A percentile compares a stretch with the other conserved stretches of the same genome.
phyloP scores from a whole-genome alignment of 2,113 vertebrate genomes.

The Cyanistes caeruleus region DNA sequence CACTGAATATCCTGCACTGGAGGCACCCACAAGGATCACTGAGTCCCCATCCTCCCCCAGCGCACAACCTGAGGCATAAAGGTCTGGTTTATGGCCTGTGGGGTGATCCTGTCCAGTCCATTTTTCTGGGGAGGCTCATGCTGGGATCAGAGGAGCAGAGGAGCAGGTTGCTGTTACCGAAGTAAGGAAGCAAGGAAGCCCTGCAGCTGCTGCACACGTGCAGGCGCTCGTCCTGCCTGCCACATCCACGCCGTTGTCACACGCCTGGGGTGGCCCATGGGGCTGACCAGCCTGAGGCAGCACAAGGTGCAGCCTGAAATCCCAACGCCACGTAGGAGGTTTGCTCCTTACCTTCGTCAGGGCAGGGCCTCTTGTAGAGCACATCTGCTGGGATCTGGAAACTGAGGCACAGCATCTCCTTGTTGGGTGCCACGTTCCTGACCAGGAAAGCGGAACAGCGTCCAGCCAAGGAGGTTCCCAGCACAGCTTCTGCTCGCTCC shows the following conservation, averaged over 20 bases:
- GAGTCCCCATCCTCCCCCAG: not conserved
- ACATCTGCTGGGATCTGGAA: slow-evolving; percentile 84
- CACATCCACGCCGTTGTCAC: not conserved
- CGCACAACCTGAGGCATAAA: not conserved
- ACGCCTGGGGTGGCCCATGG: fast-evolving
- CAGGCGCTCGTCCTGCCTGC: fast-evolving
- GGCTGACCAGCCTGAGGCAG: not conserved
- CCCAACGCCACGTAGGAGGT: fast-evolving
- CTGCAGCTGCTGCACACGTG: not conserved
- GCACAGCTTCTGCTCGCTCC: slow-evolving; percentile 73
- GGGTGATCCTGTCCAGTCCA: not conserved
- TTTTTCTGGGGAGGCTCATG: not conserved
- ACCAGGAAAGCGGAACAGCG: slow-evolving; percentile 84
- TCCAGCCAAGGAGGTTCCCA: slow-evolving; percentile 79
- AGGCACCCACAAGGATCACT: not conserved
- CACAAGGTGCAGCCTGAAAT: not conserved
- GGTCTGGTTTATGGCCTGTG: not conserved
- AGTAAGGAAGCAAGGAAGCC: fast-evolving
- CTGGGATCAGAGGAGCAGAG: slow-evolving; percentile 40
- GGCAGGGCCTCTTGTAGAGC: slow-evolving; percentile 75
- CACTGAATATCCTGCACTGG: not conserved
- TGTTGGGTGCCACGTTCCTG: slow-evolving; percentile 93
- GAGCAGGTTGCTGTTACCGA: not conserved
- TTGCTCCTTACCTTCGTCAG: slow-evolving; percentile 74
- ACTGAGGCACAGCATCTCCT: slow-evolving; percentile 94